Evolutionary conservation across 2,113 vertebrate genomes (phyloP).

Genomic region (Myxocyprinus asiaticus): DNA sequence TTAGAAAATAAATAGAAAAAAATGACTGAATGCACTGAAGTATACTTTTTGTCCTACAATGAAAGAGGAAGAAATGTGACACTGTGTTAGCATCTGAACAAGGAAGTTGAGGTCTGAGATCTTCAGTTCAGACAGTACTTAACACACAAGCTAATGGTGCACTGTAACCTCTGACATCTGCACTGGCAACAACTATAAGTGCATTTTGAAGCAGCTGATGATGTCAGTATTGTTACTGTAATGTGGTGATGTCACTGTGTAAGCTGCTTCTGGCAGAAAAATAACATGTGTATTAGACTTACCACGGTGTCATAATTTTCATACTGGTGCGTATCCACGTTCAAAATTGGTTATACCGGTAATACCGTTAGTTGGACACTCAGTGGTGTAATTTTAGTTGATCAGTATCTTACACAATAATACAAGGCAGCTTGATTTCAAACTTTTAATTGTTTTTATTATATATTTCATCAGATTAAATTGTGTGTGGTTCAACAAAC

Average conservation of each 20-base stretch:
- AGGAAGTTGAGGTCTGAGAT: conserved; percentile 7
- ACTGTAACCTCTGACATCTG: conserved; percentile 16
- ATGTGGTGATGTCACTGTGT: background rate
- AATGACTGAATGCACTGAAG: background rate
- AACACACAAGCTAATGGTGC: background rate
- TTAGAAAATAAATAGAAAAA: background rate
- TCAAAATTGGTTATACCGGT: too few species aligned
- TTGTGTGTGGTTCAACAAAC: too few species aligned
- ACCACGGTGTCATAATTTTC: too few species aligned
- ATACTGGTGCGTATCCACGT: too few species aligned
- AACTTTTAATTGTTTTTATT: too few species aligned
- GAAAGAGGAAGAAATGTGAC: conserved; percentile 1
- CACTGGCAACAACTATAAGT: background rate
- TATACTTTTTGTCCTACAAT: background rate
- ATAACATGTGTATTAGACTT: background rate
- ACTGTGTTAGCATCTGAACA: conserved; percentile 18
- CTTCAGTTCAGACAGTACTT: background rate
- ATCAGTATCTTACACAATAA: too few species aligned
- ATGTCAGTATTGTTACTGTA: conserved; percentile 2
- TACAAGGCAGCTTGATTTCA: too few species aligned
- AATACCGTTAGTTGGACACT: too few species aligned
- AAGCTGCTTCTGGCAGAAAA: background rate
- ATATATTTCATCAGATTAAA: too few species aligned
- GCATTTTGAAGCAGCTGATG: background rate
- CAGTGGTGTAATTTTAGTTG: too few species aligned